Percentiles rank a stretch among this genome's conserved stretches.
Conservation (phyloP, 2,888 invertebrate species). For the Hesperia comma region DNA sequence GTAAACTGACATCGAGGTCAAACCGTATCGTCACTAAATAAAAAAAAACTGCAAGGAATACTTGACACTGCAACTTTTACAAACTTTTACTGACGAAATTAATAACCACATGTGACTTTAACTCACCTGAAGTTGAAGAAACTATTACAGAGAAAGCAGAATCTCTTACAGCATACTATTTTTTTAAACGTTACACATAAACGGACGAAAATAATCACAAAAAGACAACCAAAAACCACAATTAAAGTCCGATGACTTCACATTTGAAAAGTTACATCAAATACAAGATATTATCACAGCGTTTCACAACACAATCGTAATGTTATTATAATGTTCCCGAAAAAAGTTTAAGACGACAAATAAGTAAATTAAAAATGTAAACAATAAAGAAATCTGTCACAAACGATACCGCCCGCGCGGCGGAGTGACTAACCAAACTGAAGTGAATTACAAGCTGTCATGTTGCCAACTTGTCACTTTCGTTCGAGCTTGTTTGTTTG, state of each 20-base stretch:
- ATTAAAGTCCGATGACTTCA: conserved; percentile 35
- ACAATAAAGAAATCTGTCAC: conserved; percentile 46
- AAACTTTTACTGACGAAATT: neutral
- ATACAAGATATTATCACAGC: conserved; percentile 55
- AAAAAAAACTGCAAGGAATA: neutral
- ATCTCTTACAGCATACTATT: conserved; percentile 9
- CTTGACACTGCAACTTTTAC: neutral
- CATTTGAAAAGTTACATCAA: conserved; percentile 23
- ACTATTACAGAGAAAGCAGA: neutral
- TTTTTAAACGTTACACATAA: conserved; percentile 24
- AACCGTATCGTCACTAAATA: neutral
- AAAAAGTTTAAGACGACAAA: conserved; percentile 42
- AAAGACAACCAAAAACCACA: conserved; percentile 36
- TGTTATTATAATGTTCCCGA: conserved; percentile 38
- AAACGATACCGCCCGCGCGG: conserved; percentile 43
- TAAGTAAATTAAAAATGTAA: conserved; percentile 48
- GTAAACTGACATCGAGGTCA: conserved; percentile 2
- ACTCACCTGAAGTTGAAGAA: conserved; percentile 18
- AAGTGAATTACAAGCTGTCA: conserved; percentile 41
- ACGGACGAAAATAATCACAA: conserved; percentile 41
- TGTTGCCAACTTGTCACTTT: conserved; percentile 22
- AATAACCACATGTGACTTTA: neutral
- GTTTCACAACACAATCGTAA: conserved; percentile 53
- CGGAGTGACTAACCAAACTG: conserved; percentile 48
- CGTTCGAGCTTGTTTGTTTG: neutral